phyloP scores from a whole-genome alignment of 2,888 invertebrate genomes.

The Epirrita christyi region DNA sequence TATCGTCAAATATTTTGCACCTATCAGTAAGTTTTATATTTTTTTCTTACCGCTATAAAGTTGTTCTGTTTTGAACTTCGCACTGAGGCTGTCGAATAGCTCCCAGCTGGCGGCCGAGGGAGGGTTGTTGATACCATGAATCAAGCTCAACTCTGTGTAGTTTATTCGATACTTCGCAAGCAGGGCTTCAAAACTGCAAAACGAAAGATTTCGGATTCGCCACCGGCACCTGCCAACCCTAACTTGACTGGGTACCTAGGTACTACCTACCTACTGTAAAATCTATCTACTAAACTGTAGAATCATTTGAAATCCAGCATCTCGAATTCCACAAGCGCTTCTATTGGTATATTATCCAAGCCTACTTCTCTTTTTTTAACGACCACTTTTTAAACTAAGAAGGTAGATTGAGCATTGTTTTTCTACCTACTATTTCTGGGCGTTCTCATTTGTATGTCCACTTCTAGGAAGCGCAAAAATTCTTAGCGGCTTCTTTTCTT shows the following conservation, averaged over 20 bases:
- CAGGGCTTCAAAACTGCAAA: slow-evolving; percentile 93
- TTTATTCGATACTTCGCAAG: slow-evolving; percentile 96
- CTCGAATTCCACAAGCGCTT: no score
- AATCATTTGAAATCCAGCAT: no score
- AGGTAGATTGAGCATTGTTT: not conserved
- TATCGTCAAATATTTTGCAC: no score
- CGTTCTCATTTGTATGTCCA: slow-evolving; percentile 88
- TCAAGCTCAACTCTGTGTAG: slow-evolving; percentile 94
- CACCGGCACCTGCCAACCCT: no score
- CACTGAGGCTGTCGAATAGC: slow-evolving; percentile 88
- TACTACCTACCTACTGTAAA: no score
- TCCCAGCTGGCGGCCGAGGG: slow-evolving; percentile 88
- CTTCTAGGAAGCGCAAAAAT: slow-evolving; percentile 92
- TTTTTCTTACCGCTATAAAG: slow-evolving; percentile 47
- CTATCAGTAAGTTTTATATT: no score
- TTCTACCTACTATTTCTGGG: slow-evolving; percentile 90
- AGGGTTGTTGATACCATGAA: slow-evolving; percentile 92
- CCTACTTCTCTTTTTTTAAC: no score
- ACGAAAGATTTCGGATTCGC: not conserved
- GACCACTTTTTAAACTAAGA: no score
- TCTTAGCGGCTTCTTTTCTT: slow-evolving; percentile 87
- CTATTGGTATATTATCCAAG: no score
- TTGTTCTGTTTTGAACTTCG: slow-evolving; percentile 79
- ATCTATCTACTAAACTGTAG: no score
- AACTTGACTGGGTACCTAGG: no score